phyloP scores from a whole-genome alignment of 2,888 invertebrate species.

The Ectropis crepuscularia region DNA sequence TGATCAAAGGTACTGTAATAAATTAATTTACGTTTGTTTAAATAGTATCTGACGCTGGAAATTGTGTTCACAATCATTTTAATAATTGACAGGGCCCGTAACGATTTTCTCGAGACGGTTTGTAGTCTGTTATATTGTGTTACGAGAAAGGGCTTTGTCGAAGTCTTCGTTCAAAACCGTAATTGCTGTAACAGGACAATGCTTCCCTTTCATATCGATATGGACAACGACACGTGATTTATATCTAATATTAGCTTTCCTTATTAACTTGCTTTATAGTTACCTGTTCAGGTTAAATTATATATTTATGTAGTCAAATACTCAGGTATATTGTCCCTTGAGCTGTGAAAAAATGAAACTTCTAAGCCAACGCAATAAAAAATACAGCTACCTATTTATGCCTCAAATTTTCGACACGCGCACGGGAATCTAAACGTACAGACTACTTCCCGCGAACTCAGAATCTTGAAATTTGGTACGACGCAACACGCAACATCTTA shows the following conservation, averaged over 20 bases:
- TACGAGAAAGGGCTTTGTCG: conserved; percentile 5
- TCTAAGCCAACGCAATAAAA: not conserved
- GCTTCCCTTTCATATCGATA: conserved; percentile 4
- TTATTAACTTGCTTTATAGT: not conserved
- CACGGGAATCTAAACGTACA: no score
- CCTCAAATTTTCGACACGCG: not conserved
- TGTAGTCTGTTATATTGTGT: conserved; percentile 1
- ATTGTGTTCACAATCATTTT: conserved; percentile 5
- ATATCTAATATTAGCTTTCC: not conserved
- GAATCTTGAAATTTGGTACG: no score
- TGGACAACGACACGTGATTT: conserved; percentile 1
- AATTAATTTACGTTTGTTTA: not conserved
- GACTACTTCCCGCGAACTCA: no score
- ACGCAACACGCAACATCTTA: no score
- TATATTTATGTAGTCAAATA: not conserved
- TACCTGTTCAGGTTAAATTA: no score
- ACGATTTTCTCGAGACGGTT: not conserved
- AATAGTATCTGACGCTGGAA: not conserved
- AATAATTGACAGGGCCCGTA: conserved; percentile 1
- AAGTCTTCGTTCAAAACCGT: conserved; percentile 7
- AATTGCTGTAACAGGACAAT: conserved; percentile 14
- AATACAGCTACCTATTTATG: not conserved
- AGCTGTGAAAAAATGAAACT: no score
- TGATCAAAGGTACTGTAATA: not conserved
- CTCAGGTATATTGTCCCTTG: no score